These are phyloP conservation scores for Cetoscarus ocellatus DNA, from an alignment of 2,797 vertebrate genomes.

Conservation along the genomic window DNA sequence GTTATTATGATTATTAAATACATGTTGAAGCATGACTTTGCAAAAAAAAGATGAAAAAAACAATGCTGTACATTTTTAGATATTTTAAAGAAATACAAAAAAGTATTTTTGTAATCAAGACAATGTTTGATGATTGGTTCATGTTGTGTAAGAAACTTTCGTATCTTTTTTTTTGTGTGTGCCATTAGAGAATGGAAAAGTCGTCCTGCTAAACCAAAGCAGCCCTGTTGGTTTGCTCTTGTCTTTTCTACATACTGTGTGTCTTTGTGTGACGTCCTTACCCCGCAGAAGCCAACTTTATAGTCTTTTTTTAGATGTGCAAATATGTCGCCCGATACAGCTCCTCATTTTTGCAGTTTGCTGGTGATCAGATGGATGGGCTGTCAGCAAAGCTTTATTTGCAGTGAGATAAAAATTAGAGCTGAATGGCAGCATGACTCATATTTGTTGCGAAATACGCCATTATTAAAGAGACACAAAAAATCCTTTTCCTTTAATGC, in stretches of 20 bases:
- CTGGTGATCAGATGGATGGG: constrained; percentile 31
- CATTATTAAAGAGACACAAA: too few relatives aligned
- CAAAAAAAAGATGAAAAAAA: constrained; percentile 66
- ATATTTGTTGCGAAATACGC: too few relatives aligned
- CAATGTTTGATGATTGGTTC: constrained; percentile 77
- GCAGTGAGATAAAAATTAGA: too few relatives aligned
- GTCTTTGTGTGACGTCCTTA: constrained; percentile 21
- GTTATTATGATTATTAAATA: constrained; percentile 82
- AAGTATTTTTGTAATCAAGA: constrained; percentile 89
- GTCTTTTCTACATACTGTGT: constrained; percentile 46
- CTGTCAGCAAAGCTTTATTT: too few relatives aligned
- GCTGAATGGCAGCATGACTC: too few relatives aligned
- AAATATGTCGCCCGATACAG: constrained; percentile 30
- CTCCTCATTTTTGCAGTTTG: constrained; percentile 35
- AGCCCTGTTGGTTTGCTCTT: constrained; percentile 52
- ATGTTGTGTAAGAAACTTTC: constrained; percentile 70
- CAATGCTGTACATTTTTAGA: constrained; percentile 87
- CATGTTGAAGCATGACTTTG: constrained; percentile 84
- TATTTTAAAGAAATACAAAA: constrained; percentile 87
- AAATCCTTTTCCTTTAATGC: too few relatives aligned
- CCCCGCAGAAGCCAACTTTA: constrained; percentile 20
- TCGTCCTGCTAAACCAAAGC: constrained; percentile 71
- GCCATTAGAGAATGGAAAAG: constrained; percentile 49
- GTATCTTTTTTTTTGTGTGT: constrained; percentile 38
- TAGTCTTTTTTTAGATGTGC: constrained; percentile 33